Evolutionary conservation across 2,797 vertebrate species (phyloP).

Genomic region (Knipowitschia caucasica): DNA sequence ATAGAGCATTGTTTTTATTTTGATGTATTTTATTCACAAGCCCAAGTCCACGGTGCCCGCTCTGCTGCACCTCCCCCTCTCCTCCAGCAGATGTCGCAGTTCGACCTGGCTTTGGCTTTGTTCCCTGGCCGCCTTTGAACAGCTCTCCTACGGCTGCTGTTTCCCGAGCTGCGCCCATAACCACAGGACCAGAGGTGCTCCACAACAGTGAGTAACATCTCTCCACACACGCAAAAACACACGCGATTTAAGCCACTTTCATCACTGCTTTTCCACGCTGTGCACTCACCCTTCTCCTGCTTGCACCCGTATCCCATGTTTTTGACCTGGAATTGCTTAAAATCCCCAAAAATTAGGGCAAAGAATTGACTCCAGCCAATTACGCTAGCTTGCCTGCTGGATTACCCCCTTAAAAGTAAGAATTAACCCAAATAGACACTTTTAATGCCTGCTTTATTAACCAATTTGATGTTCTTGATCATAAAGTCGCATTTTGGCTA

Average conservation of each 20-base stretch:
- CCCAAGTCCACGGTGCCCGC: not conserved
- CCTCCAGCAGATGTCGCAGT: conserved; percentile 37
- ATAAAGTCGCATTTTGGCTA: not conserved
- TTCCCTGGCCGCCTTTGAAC: conserved; percentile 9
- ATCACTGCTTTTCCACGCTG: not conserved
- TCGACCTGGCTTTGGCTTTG: not conserved
- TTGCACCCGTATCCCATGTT: conserved; percentile 10
- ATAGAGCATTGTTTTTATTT: not conserved
- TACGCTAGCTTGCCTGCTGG: conserved; percentile 46
- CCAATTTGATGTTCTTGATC: not conserved
- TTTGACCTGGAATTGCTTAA: conserved; percentile 22
- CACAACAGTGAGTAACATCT: conserved; percentile 54
- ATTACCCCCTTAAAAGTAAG: conserved; percentile 10
- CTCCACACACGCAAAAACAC: not conserved
- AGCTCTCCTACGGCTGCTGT: conserved; percentile 34
- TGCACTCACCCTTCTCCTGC: conserved; percentile 9
- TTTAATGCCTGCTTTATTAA: not conserved
- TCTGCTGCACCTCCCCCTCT: not conserved
- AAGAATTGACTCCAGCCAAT: conserved; percentile 38
- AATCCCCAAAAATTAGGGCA: conserved; percentile 40
- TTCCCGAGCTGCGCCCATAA: conserved; percentile 45
- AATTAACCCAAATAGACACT: not conserved
- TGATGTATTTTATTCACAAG: not conserved
- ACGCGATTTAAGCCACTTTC: not conserved
- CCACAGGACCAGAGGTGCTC: conserved; percentile 27